Evolutionary conservation across 2,888 invertebrate genomes (phyloP), one percentile per base, ranked within the genome.

Genomic region (Pinctada fucata): DNA sequence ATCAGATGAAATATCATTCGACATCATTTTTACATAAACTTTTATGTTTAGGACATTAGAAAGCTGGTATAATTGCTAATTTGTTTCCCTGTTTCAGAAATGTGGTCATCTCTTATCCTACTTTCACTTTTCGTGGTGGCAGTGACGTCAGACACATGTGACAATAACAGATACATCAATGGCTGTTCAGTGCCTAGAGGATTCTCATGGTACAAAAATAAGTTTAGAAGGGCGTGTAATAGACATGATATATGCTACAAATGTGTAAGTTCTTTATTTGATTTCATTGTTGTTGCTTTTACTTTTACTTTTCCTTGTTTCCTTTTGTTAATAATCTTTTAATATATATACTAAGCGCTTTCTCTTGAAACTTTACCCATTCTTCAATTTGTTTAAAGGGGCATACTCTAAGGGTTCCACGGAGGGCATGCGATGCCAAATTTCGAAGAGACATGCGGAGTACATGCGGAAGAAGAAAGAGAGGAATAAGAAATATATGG

Each of bases 241-340:
- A 16, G 72, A 13, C 78, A 78, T 47, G 78, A 78, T 16, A 48
- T 72, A 6, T 78, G 78, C 66, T 78, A 78, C 16, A 73, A 73
- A 49, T 78, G 78, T 68, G 78, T 78, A 78, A 78, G 78, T 78
- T 69, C 16, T 31, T 31, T 31, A 31, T 31, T 31, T 31, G 31
- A 31, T 31, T 31, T 31, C 31, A 31, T 31, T 31, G 31, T 31
- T 31, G 31, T 31, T 31, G 31, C 31, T 31, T 31, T 31, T 31
- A 31, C 31, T 31, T 31, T 31, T 31, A 31, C 31, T 31, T 31
- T 31, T 31, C 31, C 31, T 31, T 31, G 31, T 31, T 31, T 31
- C 31, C 31, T 31, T 31, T 31, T 31, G 31, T 31, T 31, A 31
- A 31, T 31, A 31, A 31, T 31, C 31, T 31, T 31, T 31, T 31